phyloP scores from a whole-genome alignment of 1,140 invertebrate genomes.

The Sycophila sp. region DNA sequence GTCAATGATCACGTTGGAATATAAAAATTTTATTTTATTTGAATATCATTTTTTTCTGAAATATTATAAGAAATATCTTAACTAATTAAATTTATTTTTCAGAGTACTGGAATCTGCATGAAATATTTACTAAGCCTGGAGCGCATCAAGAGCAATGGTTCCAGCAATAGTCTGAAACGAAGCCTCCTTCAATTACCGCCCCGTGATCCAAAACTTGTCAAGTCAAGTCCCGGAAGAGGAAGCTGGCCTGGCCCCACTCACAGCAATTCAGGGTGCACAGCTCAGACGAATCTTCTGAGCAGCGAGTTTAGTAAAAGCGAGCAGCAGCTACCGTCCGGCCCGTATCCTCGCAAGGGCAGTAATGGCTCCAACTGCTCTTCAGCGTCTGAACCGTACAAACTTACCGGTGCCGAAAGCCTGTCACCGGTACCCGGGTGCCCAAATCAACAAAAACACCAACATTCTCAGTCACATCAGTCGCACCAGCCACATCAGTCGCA shows the following conservation, averaged over 20 bases:
- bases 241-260: conserved; percentile 86
- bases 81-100: too few relatives aligned
- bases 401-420: background rate
- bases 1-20: too few relatives aligned
- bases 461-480: conserved; percentile 43
- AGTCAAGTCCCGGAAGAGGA: conserved; percentile 79
- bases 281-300: conserved; percentile 65
- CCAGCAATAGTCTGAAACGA: conserved; percentile 63
- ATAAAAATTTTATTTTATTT: too few relatives aligned
- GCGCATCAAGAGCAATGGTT: conserved; percentile 57
- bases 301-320: conserved; percentile 86
- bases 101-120: conserved; percentile 58
- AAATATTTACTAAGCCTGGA: conserved; percentile 61
- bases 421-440: conserved; percentile 25
- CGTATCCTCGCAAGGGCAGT: conserved; percentile 56
- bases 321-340: conserved; percentile 72
- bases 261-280: conserved; percentile 48
- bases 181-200: conserved; percentile 76
- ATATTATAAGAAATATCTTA: too few relatives aligned
- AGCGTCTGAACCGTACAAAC: conserved; percentile 46
- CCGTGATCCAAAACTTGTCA: conserved; percentile 77
- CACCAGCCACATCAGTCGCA: conserved; percentile 48
- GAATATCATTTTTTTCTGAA: too few relatives aligned
- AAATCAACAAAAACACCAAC: too few relatives aligned
- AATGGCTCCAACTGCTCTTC: conserved; percentile 57